Percentiles rank a stretch among this genome's conserved stretches.
phyloP scores from a whole-genome alignment of 2,888 invertebrate species.

The Xestia ashworthii region DNA sequence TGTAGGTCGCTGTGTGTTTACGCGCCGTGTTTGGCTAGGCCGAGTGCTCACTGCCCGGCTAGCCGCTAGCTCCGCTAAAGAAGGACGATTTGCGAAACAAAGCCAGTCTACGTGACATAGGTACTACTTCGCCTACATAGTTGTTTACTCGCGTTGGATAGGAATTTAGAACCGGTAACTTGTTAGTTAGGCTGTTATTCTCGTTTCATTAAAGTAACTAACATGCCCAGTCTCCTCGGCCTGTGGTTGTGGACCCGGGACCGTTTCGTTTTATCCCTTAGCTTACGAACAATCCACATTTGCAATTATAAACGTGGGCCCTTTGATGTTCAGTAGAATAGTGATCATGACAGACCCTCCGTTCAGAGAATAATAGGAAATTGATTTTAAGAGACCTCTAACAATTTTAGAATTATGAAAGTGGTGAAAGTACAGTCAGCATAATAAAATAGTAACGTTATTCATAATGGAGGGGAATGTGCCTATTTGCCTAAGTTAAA shows the following conservation, averaged over 20 bases:
- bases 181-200: slow-evolving; percentile 57
- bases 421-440: slow-evolving; percentile 50
- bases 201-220: slow-evolving; percentile 60
- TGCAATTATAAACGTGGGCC: slow-evolving; percentile 53
- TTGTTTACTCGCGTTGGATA: slow-evolving; percentile 68
- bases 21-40: slow-evolving; percentile 60
- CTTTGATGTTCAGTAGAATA: slow-evolving; percentile 46
- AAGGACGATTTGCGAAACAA: slow-evolving; percentile 64
- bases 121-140: slow-evolving; percentile 54
- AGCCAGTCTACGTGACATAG: slow-evolving; percentile 61
- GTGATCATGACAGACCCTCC: slow-evolving; percentile 27
- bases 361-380: slow-evolving; percentile 36
- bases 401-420: slow-evolving; percentile 46
- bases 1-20: slow-evolving; percentile 60
- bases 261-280: slow-evolving; percentile 43
- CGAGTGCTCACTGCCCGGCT: slow-evolving; percentile 41
- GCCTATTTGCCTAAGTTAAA: slow-evolving; percentile 62
- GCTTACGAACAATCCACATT: slow-evolving; percentile 53
- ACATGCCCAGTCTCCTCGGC: slow-evolving; percentile 34
- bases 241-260: slow-evolving; percentile 4
- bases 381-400: slow-evolving; percentile 37
- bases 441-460: slow-evolving; percentile 56
- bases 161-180: slow-evolving; percentile 71
- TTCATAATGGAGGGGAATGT: slow-evolving; percentile 63
- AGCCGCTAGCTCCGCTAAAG: slow-evolving; percentile 47